Conservation (phyloP, 2,888 invertebrate genomes). For the Rhynchonema sp. region DNA sequence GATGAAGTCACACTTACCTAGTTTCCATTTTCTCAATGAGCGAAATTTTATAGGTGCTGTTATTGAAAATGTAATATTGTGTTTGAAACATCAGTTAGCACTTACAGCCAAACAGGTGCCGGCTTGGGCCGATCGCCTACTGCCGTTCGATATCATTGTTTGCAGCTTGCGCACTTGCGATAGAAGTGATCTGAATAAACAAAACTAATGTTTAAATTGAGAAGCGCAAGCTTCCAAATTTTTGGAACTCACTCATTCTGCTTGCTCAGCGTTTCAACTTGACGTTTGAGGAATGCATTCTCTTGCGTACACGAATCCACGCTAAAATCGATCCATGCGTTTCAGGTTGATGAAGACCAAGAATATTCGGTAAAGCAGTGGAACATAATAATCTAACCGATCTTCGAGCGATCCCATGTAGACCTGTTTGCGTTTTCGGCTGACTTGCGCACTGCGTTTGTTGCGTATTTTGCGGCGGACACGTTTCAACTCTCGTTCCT, state of each 20-base stretch:
- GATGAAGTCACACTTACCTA: background rate
- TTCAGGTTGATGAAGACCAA: slow-evolving; percentile 5
- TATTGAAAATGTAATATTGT: no score
- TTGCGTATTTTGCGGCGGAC: slow-evolving; percentile 82
- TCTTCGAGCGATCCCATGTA: slow-evolving; percentile 26
- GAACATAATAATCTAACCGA: slow-evolving; percentile 6
- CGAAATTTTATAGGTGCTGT: no score
- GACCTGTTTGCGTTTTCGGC: slow-evolving; percentile 78
- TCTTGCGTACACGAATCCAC: slow-evolving; percentile 71
- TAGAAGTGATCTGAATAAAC: slow-evolving; percentile 39
- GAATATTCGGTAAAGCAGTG: background rate
- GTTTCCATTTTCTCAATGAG: background rate
- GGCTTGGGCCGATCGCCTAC: slow-evolving; percentile 46
- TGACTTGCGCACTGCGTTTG: slow-evolving; percentile 76
- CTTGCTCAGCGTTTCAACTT: slow-evolving; percentile 57
- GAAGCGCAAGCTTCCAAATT: no score
- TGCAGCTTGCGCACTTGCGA: slow-evolving; percentile 65
- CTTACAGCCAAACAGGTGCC: slow-evolving; percentile 49
- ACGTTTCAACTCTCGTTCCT: slow-evolving; percentile 69
- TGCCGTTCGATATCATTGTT: slow-evolving; percentile 35
- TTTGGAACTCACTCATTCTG: slow-evolving; percentile 51
- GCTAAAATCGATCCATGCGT: no score
- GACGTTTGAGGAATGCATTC: slow-evolving; percentile 59
- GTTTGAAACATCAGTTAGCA: no score
- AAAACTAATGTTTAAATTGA: background rate